These are phyloP conservation scores for Redunca redunca DNA, from an alignment of 2,113 vertebrate species.

Conservation along the genomic window DNA sequence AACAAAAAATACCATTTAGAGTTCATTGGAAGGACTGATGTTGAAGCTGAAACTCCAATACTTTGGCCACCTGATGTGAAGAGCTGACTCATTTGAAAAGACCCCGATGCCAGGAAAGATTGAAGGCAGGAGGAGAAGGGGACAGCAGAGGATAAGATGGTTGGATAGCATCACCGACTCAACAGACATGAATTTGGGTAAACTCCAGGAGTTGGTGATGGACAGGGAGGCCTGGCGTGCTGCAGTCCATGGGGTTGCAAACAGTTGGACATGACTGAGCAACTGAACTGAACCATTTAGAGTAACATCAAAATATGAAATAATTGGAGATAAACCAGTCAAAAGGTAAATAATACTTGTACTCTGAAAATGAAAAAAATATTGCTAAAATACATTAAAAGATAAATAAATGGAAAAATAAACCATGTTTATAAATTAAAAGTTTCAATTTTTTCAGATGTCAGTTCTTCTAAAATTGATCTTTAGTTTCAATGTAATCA, in stretches of 20 bases:
- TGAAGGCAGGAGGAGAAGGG: background rate
- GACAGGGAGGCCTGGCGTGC: background rate
- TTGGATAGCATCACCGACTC: background rate
- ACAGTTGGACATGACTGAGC: background rate
- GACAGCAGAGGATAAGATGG: background rate
- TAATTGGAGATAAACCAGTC: background rate
- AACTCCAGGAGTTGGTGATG: background rate
- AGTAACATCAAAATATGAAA: background rate
- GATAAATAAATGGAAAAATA: background rate
- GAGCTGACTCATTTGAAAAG: background rate
- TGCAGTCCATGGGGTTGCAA: rapidly evolving
- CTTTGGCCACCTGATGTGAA: background rate
- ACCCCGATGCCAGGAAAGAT: background rate
- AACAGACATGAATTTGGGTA: background rate
- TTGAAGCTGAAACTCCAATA: background rate
- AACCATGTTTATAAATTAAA: background rate
- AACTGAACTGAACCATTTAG: background rate
- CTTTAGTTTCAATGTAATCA: background rate
- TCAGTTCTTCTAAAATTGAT: background rate
- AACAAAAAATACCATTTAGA: background rate
- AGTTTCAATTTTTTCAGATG: background rate
- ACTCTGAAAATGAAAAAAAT: background rate
- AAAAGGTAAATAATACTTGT: background rate
- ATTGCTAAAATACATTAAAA: background rate
- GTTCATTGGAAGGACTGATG: background rate